These are phyloP conservation scores for Gorsachius goisagi DNA, from an alignment of 2,113 vertebrate species.

Conservation along the genomic window DNA sequence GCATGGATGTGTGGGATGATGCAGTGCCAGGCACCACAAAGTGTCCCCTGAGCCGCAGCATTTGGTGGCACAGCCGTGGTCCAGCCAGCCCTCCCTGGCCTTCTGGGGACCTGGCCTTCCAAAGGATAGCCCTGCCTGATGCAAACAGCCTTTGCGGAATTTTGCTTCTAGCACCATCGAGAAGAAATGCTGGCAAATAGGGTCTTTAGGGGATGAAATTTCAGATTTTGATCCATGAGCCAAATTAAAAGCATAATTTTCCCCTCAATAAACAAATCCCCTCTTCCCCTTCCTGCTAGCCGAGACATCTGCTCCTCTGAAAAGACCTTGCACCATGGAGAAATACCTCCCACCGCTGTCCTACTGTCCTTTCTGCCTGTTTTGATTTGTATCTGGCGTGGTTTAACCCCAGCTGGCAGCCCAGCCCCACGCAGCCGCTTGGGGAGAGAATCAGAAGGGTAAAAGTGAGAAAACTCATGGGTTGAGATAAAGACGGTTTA, in stretches of 20 bases:
- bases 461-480: too few relatives aligned
- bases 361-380: background rate
- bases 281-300: background rate
- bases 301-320: background rate
- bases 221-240: background rate
- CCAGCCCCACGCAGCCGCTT: too few relatives aligned
- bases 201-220: background rate
- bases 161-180: background rate
- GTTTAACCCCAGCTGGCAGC: too few relatives aligned
- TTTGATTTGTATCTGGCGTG: background rate
- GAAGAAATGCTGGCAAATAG: rapidly evolving
- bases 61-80: background rate
- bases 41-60: rapidly evolving
- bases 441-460: too few relatives aligned
- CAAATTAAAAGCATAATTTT: conserved; percentile 27
- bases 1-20: background rate
- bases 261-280: background rate
- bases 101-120: background rate
- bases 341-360: background rate
- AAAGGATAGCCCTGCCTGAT: background rate
- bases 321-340: background rate
- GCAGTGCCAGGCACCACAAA: background rate
- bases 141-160: background rate
- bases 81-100: background rate
- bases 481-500: too few relatives aligned